Conservation (phyloP, 2,797 vertebrate species). For the Hippocampus kuda region DNA sequence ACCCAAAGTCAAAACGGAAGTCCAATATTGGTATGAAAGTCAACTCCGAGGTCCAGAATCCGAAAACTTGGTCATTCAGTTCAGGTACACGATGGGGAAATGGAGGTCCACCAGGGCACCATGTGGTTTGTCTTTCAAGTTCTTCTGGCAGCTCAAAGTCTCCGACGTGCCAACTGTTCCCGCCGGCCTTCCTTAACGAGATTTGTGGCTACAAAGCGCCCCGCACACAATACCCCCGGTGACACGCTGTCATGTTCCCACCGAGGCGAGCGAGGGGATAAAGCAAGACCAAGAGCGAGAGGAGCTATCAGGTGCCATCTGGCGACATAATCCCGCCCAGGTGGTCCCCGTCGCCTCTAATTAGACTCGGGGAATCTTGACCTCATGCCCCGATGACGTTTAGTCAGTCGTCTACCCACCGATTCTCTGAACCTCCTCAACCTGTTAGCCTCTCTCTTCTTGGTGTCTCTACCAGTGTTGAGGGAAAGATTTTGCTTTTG, state of each 20-base stretch:
- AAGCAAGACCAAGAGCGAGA: neutral
- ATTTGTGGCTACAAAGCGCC: neutral
- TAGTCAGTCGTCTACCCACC: neutral
- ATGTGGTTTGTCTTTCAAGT: neutral
- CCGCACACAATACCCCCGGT: neutral
- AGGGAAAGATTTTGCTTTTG: no score
- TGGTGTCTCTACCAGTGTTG: no score
- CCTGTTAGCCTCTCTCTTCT: neutral
- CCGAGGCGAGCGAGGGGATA: neutral
- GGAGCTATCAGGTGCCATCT: constrained; percentile 47
- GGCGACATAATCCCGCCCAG: constrained; percentile 58
- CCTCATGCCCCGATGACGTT: neutral
- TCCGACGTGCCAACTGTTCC: neutral
- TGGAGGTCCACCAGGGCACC: neutral
- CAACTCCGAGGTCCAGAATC: no score
- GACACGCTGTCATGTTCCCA: neutral
- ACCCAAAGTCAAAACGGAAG: no score
- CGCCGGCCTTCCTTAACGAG: neutral
- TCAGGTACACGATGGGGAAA: neutral
- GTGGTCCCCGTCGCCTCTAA: constrained; percentile 59
- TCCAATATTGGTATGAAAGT: no score
- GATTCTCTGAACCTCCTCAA: neutral
- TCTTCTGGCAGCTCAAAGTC: neutral
- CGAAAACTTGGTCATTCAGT: neutral
- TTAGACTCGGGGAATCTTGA: constrained; percentile 38